Conservation (phyloP, 2,797 vertebrate genomes). For the Cichlasoma orientale region DNA sequence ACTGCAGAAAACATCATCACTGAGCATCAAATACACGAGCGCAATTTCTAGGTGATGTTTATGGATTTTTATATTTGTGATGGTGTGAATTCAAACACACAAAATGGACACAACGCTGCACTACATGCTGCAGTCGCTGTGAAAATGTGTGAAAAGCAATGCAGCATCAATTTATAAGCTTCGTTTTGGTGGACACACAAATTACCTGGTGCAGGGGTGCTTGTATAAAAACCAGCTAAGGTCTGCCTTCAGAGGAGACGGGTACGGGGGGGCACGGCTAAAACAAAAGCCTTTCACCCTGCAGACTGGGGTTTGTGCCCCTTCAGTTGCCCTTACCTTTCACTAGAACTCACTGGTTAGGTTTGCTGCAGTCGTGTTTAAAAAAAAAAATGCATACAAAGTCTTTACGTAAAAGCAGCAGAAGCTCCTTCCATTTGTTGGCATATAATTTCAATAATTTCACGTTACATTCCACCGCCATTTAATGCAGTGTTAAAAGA, state of each 20-base stretch:
- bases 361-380: not conserved
- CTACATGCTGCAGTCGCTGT: too few relatives aligned
- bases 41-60: not conserved
- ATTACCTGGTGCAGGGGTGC: not conserved
- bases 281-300: not conserved
- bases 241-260: not conserved
- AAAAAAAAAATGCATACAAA: not conserved
- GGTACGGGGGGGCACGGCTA: not conserved
- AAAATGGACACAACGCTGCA: too few relatives aligned
- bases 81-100: too few relatives aligned
- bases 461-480: not conserved
- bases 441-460: not conserved
- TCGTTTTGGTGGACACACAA: not conserved
- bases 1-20: not conserved
- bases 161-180: not conserved
- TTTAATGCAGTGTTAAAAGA: not conserved
- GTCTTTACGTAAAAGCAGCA: too few relatives aligned
- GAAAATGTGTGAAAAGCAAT: too few relatives aligned
- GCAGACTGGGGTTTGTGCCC: not conserved
- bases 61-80: not conserved
- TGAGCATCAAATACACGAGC: not conserved
- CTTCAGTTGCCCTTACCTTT: not conserved
- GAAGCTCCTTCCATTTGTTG: not conserved
- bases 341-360: not conserved
- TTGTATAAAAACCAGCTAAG: not conserved